Evolutionary conservation across 1,140 invertebrate genomes (phyloP).

Genomic region (Yoshiicerus persimilis): DNA sequence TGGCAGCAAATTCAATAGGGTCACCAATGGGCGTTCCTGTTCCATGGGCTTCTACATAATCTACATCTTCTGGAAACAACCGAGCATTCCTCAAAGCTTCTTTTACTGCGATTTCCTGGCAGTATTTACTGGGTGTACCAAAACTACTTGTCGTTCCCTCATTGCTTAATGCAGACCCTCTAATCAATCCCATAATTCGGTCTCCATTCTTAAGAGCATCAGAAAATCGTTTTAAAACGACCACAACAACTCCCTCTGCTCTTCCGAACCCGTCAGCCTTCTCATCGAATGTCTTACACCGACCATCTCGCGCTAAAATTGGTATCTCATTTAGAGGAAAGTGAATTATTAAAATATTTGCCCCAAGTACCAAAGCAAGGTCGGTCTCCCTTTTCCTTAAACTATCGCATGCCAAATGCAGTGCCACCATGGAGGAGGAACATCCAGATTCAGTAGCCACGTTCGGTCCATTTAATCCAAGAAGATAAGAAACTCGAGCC

Average conservation of each 20-base stretch:
- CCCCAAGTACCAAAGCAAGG: constrained; percentile 32
- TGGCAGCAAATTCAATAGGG: constrained; percentile 51
- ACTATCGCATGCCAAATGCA: no score
- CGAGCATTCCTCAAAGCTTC: constrained; percentile 59
- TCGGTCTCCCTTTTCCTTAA: no score
- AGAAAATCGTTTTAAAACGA: not conserved
- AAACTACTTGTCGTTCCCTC: not conserved
- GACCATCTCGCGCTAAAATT: not conserved
- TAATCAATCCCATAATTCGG: not conserved
- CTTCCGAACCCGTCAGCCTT: no score
- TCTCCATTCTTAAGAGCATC: not conserved
- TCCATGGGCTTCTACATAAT: constrained; percentile 63
- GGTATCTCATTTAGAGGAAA: not conserved
- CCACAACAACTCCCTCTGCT: no score
- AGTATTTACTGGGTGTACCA: not conserved
- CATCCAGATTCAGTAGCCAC: no score
- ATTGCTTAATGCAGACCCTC: constrained; percentile 14
- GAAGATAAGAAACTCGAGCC: no score
- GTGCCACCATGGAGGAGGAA: no score
- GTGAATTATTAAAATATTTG: constrained; percentile 13
- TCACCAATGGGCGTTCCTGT: constrained; percentile 60
- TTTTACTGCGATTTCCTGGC: constrained; percentile 57
- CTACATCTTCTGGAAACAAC: constrained; percentile 57
- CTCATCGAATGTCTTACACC: not conserved
- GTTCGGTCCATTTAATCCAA: no score